Conservation (phyloP, 2,888 invertebrate genomes). For the Augiades crinisus region DNA sequence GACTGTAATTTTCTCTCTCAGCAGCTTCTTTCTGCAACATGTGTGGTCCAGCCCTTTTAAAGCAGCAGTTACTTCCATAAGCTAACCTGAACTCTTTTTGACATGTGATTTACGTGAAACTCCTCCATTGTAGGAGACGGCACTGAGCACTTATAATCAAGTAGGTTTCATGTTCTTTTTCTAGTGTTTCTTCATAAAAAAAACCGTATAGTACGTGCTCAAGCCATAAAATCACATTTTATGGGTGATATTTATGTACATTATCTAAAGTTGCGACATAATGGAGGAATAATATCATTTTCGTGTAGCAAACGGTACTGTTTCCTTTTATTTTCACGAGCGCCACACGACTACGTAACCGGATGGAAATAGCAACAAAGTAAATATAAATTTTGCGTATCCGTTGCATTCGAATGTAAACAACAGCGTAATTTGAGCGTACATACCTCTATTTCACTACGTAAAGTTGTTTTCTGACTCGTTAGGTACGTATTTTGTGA, state of each 20-base stretch:
- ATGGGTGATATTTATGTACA: background rate
- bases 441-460: background rate
- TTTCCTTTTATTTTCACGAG: slow-evolving; percentile 22
- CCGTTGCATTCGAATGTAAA: slow-evolving; percentile 13
- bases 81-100: too few relatives aligned
- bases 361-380: slow-evolving; percentile 15
- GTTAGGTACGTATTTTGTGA: too few relatives aligned
- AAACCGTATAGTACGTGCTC: background rate
- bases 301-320: slow-evolving; percentile 9
- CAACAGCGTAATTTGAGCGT: slow-evolving; percentile 13
- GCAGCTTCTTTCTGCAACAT: too few relatives aligned
- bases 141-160: too few relatives aligned
- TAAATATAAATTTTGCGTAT: slow-evolving; percentile 14
- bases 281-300: slow-evolving; percentile 1
- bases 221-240: background rate
- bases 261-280: slow-evolving; percentile 1
- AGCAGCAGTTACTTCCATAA: too few relatives aligned
- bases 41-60: too few relatives aligned
- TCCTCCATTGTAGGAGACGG: too few relatives aligned
- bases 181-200: too few relatives aligned
- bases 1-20: too few relatives aligned
- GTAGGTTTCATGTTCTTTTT: too few relatives aligned
- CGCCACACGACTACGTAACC: slow-evolving; percentile 6
- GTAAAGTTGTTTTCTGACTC: background rate
- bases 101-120: too few relatives aligned